Base-by-base conservation (phyloP, 2,888 invertebrate species). In the Andrena flavipes region DNA sequence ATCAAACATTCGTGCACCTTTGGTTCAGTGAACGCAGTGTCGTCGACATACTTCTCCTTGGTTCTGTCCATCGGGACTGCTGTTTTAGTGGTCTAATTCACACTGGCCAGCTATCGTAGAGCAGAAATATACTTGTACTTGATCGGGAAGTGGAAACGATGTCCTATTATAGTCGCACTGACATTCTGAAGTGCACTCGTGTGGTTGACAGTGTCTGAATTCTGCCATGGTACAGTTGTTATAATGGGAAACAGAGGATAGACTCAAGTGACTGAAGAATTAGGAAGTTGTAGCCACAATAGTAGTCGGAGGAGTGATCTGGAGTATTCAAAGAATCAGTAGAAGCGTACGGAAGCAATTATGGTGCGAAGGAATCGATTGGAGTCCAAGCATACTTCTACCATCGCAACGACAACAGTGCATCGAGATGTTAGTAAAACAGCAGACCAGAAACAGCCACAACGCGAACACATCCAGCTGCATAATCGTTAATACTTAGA, bases 401-500 rank as follows among this genome's bases (percentile, higher is more conserved):
- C 20, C 42, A 6, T 6, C 13, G 23, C n/a, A 4, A 23, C 4
- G 35, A 4, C 20, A 63, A 35, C 33, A 23, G 20, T 23, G 23
- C 54, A 23, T 23, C 8, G 23, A 3, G 10, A 26, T 1, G 23
- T 56, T n/a, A 5, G 35, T 13, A 30, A 68, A 78, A 78, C 42
- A 63, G 48, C 33, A 72, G 63, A 63, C 26, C 70, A 33, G 76
- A 76, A 76, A 56, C 62, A 73, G 78, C 75, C 78, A 76, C 73
- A 51, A 85, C 76, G 71, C 75, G 72, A 82, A 64, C 82, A 80
- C 74, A 83, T 77, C 56, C 81, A 72, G 84, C 77, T 81, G 81
- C 78, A 77, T 81, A 74, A 69, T 80, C 70, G 84, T 56, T 88
- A 88, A 86, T 89, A 89, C 89, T 92, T 92, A 91, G 82, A 90